phyloP scores from a whole-genome alignment of 2,113 vertebrate species.

The Cyrtonyx montezumae region DNA sequence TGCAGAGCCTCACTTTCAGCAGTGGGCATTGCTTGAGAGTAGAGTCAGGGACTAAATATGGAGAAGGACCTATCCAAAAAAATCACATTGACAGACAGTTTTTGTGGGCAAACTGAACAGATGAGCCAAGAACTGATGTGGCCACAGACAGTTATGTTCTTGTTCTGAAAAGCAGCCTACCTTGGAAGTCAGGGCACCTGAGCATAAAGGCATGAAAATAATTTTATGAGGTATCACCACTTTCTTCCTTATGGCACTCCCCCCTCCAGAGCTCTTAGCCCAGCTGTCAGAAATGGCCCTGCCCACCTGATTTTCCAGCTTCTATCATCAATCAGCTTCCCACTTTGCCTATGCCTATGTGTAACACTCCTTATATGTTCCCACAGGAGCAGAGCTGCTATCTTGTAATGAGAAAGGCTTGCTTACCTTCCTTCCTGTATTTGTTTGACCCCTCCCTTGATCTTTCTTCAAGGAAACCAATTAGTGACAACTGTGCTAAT shows the following conservation, averaged over 20 bases:
- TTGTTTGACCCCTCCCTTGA: background rate
- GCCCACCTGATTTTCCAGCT: background rate
- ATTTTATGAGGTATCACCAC: fast-evolving
- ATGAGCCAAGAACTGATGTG: background rate
- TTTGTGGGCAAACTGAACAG: background rate
- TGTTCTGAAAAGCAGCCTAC: no score
- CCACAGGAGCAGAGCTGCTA: background rate
- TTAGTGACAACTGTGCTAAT: background rate
- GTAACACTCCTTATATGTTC: background rate
- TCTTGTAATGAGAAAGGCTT: background rate
- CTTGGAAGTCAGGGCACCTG: background rate
- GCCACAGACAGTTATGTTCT: fast-evolving
- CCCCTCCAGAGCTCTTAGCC: background rate
- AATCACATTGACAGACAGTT: background rate
- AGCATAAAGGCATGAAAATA: background rate
- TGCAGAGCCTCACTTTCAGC: fast-evolving
- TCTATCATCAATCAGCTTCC: background rate
- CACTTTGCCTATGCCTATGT: no score
- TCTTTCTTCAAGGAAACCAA: background rate
- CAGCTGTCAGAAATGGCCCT: fast-evolving
- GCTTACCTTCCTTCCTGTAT: background rate
- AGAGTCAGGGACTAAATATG: fast-evolving
- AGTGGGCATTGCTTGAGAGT: background rate
- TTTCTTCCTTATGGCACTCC: background rate
- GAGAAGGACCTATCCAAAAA: background rate